These are phyloP conservation scores for Gorsachius magnificus DNA, from an alignment of 2,797 vertebrate genomes.

Conservation along the genomic window DNA sequence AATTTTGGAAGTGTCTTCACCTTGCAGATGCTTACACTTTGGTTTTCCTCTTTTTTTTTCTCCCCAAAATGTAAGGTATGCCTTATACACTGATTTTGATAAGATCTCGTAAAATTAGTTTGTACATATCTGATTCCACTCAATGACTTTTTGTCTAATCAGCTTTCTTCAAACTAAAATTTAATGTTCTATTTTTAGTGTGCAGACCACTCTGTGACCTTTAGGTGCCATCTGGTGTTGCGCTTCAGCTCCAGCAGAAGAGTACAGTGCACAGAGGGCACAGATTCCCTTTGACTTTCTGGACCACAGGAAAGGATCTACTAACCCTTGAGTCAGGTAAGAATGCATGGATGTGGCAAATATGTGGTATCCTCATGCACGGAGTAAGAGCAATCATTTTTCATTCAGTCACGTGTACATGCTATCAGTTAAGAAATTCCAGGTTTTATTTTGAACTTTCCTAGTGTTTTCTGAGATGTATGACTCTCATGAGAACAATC, in stretches of 20 bases:
- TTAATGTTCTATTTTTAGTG: neutral
- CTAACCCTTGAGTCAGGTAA: neutral
- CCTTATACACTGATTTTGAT: neutral
- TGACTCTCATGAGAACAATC: neutral
- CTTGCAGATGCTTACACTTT: neutral
- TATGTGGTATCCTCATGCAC: neutral
- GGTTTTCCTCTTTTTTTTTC: neutral
- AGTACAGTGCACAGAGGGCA: neutral
- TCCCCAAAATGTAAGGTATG: neutral
- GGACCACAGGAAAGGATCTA: neutral
- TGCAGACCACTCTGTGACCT: neutral
- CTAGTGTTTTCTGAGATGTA: neutral
- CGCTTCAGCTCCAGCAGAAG: neutral
- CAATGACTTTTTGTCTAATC: neutral
- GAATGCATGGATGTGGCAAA: neutral
- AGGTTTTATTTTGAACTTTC: neutral
- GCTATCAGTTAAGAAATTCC: neutral
- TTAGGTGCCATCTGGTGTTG: conserved; percentile 2
- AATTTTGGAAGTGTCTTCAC: neutral
- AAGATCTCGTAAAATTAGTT: neutral
- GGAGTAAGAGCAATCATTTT: neutral
- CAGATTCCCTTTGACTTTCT: neutral
- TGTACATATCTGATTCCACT: neutral
- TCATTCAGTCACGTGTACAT: neutral
- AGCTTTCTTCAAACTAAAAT: neutral